Conservation (phyloP, 1,140 invertebrate genomes). For the Himalopsyche phryganea region DNA sequence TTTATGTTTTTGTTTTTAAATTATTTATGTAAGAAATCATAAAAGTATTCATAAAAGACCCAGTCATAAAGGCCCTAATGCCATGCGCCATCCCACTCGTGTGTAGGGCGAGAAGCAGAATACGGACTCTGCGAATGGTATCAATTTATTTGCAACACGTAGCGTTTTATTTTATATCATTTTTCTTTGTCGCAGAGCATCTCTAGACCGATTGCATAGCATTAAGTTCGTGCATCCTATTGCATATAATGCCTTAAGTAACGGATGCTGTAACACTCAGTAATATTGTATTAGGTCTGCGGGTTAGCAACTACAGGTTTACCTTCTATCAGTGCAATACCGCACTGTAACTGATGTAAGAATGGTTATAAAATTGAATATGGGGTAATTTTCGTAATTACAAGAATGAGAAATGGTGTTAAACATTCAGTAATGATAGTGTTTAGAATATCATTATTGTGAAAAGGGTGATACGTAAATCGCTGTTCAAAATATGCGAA, state of each 20-base stretch:
- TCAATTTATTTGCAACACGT: slow-evolving; percentile 1
- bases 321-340: background rate
- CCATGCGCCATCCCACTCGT: background rate
- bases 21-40: no score
- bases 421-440: slow-evolving; percentile 18
- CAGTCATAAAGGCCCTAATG: no score
- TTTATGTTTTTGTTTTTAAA: no score
- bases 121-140: background rate
- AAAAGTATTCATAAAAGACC: no score
- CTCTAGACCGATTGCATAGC: slow-evolving; percentile 22
- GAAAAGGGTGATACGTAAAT: slow-evolving; percentile 11
- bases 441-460: slow-evolving; percentile 10
- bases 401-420: slow-evolving; percentile 15
- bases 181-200: slow-evolving; percentile 4
- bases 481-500: no score
- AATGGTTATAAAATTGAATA: slow-evolving; percentile 24
- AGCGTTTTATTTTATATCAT: background rate
- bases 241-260: slow-evolving; percentile 18
- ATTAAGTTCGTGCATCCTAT: slow-evolving; percentile 25
- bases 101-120: background rate
- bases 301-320: no score
- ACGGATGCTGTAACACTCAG: slow-evolving; percentile 19
- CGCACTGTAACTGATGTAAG: background rate
- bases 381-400: slow-evolving; percentile 17
- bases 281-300: background rate